A percentile compares a stretch with the other conserved stretches of the same genome.
Conservation (phyloP, 2,888 invertebrate genomes). For the Heliconius hortense region DNA sequence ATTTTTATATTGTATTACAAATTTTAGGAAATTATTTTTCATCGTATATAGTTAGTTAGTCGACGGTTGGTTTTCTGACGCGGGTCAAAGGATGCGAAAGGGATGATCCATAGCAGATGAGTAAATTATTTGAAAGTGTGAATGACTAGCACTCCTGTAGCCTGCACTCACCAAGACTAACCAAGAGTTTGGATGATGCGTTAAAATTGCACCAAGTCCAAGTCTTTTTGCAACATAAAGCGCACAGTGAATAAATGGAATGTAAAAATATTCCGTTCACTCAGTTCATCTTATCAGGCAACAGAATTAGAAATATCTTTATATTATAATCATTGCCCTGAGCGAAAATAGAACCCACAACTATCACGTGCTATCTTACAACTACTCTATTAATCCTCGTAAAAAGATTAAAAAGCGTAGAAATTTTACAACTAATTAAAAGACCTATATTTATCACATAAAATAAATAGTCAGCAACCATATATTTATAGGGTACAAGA, state of each 20-base stretch:
- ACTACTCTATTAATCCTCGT: too few species aligned
- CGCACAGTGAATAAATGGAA: too few species aligned
- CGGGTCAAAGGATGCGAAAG: too few species aligned
- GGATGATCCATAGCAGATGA: too few species aligned
- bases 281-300: background rate
- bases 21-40: background rate
- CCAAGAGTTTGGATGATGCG: too few species aligned
- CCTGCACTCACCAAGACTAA: too few species aligned
- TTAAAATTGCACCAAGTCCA: too few species aligned
- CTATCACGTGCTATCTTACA: background rate
- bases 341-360: background rate
- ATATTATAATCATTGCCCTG: background rate
- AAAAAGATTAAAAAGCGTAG: background rate
- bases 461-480: slow-evolving; percentile 49
- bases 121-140: too few species aligned
- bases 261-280: too few species aligned
- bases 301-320: background rate
- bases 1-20: background rate
- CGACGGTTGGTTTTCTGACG: too few species aligned
- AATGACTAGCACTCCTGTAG: too few species aligned
- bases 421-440: slow-evolving; percentile 35
- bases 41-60: background rate
- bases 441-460: slow-evolving; percentile 41
- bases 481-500: slow-evolving; percentile 60
- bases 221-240: too few species aligned